Evolutionary conservation across 1,140 invertebrate genomes (phyloP).

Genomic region (Bombus turneri): DNA sequence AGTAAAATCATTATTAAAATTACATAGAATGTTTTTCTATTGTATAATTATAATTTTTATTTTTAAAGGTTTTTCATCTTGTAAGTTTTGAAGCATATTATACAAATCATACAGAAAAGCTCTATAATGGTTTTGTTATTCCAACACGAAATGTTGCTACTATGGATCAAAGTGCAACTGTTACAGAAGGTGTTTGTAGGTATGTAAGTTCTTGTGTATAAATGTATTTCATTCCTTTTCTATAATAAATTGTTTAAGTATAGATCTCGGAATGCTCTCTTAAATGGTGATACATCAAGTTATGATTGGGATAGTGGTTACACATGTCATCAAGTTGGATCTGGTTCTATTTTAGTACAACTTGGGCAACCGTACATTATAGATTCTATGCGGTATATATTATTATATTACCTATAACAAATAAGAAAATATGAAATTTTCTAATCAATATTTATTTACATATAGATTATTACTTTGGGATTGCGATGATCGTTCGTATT

Average conservation of each 20-base stretch:
- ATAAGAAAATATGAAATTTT: constrained; percentile 4
- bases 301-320: constrained; percentile 99
- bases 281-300: constrained; percentile 96
- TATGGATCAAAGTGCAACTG: constrained; percentile 92
- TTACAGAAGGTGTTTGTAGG: constrained; percentile 95
- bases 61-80: constrained; percentile 92
- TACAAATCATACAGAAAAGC: constrained; percentile 88
- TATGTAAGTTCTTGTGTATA: constrained; percentile 60
- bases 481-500: constrained; percentile 97
- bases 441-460: constrained; percentile 5
- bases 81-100: constrained; percentile 96
- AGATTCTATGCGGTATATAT: constrained; percentile 91
- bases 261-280: constrained; percentile 95
- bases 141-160: constrained; percentile 97
- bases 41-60: background rate
- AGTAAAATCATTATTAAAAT: constrained; percentile 76
- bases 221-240: background rate
- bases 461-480: constrained; percentile 96
- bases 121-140: constrained; percentile 91
- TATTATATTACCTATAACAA: background rate
- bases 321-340: constrained; percentile 98
- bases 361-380: constrained; percentile 98
- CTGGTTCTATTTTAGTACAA: constrained; percentile 96
- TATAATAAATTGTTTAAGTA: constrained; percentile 59
- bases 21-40: background rate